Percentiles rank a stretch among this genome's conserved stretches.
These are phyloP conservation scores for Actenoides lindsayi DNA, from an alignment of 2,113 vertebrate genomes.

Conservation along the genomic window DNA sequence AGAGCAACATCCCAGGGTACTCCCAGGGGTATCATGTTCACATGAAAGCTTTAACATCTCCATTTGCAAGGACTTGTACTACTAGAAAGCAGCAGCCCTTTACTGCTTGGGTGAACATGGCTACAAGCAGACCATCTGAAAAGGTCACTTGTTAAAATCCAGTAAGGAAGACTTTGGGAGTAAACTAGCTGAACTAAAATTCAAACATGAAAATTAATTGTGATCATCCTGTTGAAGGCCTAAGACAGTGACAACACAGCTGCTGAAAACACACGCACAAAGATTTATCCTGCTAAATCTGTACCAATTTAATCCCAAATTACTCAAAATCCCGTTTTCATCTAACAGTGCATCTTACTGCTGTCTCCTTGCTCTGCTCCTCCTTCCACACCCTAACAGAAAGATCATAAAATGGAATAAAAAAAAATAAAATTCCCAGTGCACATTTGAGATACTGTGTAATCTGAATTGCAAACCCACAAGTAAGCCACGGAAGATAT, in stretches of 20 bases:
- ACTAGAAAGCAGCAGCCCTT: not conserved
- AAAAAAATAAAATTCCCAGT: slow-evolving; percentile 19
- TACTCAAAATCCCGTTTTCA: not conserved
- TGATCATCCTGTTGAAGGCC: not conserved
- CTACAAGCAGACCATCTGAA: not conserved
- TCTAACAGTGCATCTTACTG: not conserved
- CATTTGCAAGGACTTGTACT: not conserved
- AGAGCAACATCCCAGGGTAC: not conserved
- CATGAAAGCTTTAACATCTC: not conserved
- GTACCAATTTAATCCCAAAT: not conserved
- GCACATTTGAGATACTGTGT: not conserved
- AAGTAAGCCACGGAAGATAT: not conserved
- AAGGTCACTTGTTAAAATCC: not conserved
- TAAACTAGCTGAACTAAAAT: not conserved
- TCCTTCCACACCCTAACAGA: not conserved
- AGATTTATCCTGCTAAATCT: not conserved
- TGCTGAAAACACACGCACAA: not conserved
- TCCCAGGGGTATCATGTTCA: accelerated
- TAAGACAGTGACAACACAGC: not conserved
- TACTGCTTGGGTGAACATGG: not conserved
- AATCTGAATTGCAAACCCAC: slow-evolving; percentile 11
- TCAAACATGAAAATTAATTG: not conserved
- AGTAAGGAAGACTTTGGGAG: not conserved
- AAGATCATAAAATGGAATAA: not conserved
- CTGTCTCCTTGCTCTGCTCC: not conserved